Evolutionary conservation across 2,888 invertebrate genomes (phyloP).

Genomic region (Luperina testacea): DNA sequence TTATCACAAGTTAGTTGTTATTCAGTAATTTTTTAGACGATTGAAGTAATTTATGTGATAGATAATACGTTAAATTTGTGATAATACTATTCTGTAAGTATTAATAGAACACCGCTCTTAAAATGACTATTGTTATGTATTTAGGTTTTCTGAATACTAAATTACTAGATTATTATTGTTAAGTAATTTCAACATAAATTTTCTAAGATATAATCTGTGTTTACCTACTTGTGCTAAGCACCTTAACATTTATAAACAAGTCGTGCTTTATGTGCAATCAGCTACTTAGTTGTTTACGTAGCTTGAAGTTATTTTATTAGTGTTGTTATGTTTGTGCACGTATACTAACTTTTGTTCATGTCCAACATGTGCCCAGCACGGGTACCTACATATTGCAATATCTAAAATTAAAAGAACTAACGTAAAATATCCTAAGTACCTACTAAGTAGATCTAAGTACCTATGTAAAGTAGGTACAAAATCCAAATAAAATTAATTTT

Average conservation of each 20-base stretch:
- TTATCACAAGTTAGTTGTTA: not conserved
- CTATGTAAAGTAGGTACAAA: too few species aligned
- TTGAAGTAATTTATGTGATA: not conserved
- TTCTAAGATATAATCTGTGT: constrained; percentile 28
- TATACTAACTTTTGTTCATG: constrained; percentile 16
- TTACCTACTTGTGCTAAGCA: constrained; percentile 36
- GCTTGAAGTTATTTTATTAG: constrained; percentile 34
- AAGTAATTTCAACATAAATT: constrained; percentile 33
- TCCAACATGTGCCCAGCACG: not conserved
- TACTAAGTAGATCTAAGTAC: too few species aligned
- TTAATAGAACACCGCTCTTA: not conserved
- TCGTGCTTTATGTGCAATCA: constrained; percentile 41
- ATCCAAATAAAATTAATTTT: too few species aligned
- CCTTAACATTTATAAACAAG: constrained; percentile 47
- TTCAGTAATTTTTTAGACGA: not conserved
- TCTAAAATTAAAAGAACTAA: too few species aligned
- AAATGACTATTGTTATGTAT: constrained; percentile 20
- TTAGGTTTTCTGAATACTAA: constrained; percentile 11
- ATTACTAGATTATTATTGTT: constrained; percentile 24
- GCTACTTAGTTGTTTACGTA: constrained; percentile 20
- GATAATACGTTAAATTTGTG: not conserved
- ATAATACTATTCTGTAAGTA: not conserved
- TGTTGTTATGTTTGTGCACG: constrained; percentile 2
- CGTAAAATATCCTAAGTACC: too few species aligned
- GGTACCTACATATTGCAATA: too few species aligned